phyloP scores from a whole-genome alignment of 1,140 invertebrate species.

The Drosophila tristis region DNA sequence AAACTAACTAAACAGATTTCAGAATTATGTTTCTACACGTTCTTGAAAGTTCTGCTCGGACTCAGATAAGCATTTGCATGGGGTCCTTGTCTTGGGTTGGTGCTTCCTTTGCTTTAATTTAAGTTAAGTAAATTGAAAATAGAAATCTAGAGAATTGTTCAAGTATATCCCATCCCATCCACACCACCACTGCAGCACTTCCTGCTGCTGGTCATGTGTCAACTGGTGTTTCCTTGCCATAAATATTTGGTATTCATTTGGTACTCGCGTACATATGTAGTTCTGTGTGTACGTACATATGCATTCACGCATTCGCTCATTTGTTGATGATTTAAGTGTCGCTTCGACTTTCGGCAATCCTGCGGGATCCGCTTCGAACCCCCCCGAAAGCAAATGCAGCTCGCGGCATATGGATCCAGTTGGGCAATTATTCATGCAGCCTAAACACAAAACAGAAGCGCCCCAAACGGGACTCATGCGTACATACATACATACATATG shows the following conservation, averaged over 20 bases:
- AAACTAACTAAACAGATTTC: constrained; percentile 13
- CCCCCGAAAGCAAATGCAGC: constrained; percentile 25
- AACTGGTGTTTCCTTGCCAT: background rate
- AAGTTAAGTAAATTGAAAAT: too few species aligned
- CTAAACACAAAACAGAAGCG: constrained; percentile 61
- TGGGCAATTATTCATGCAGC: constrained; percentile 76
- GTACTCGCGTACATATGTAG: background rate
- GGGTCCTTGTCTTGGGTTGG: too few species aligned
- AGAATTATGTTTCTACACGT: constrained; percentile 12
- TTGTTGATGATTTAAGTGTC: constrained; percentile 63
- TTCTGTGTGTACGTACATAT: constrained; percentile 1
- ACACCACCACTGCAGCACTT: background rate
- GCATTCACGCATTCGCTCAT: constrained; percentile 26
- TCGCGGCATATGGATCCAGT: constrained; percentile 44
- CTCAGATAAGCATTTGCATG: too few species aligned
- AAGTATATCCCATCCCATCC: too few species aligned
- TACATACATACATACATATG: constrained; percentile 10
- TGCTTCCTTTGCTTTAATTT: too few species aligned
- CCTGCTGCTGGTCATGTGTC: constrained; percentile 7
- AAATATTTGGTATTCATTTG: too few species aligned
- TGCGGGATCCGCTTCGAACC: constrained; percentile 20
- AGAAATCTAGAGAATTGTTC: too few species aligned
- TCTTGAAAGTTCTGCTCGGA: background rate
- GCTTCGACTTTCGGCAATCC: constrained; percentile 54
- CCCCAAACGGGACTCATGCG: constrained; percentile 10